Percentiles rank a stretch among this genome's conserved stretches.
phyloP scores from a whole-genome alignment of 2,113 vertebrate species.

The Nannospalax galili region DNA sequence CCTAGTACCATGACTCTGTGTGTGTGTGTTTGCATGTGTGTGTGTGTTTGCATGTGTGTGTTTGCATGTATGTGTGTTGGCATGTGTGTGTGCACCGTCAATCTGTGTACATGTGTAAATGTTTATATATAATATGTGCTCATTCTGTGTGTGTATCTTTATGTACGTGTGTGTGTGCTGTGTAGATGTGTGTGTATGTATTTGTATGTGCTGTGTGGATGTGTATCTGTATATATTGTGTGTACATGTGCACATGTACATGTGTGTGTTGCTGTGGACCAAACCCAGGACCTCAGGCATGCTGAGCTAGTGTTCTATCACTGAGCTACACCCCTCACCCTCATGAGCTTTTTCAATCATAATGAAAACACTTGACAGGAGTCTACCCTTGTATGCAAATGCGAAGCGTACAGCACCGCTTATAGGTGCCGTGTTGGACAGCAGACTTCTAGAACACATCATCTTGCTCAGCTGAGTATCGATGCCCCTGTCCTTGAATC shows the following conservation, averaged over 20 bases:
- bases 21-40: background rate
- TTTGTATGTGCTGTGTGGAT: no score
- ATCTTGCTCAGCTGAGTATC: background rate
- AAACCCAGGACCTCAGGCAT: background rate
- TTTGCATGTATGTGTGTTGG: background rate
- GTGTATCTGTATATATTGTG: no score
- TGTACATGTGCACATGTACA: no score
- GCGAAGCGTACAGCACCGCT: no score
- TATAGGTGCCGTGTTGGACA: no score
- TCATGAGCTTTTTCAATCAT: background rate
- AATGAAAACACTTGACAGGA: background rate
- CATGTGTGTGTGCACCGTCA: background rate
- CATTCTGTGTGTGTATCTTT: background rate
- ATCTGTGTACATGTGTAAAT: background rate
- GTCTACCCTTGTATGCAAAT: background rate
- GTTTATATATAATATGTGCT: background rate
- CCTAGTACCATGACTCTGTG: background rate
- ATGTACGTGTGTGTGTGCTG: background rate
- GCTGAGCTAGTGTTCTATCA: background rate
- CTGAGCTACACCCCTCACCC: background rate
- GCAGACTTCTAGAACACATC: background rate
- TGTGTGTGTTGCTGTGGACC: background rate
- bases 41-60: background rate
- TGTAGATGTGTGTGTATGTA: background rate
- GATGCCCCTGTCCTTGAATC: background rate